Evolutionary conservation across 2,888 invertebrate species (phyloP).

Genomic region (Mesorhabditis sp.): DNA sequence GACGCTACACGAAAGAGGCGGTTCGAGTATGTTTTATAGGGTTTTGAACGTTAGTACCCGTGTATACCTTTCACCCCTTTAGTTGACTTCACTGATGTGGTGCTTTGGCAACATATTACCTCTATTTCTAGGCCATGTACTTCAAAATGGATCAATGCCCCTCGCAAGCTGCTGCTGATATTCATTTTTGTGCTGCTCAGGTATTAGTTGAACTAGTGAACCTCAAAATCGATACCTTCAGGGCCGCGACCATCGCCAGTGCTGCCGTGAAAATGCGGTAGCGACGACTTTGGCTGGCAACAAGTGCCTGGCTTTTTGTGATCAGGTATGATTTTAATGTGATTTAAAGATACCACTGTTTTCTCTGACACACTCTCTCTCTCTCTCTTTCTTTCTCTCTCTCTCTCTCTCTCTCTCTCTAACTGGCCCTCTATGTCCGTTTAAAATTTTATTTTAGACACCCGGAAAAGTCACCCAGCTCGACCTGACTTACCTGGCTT

Average conservation of each 20-base stretch:
- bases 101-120: neutral
- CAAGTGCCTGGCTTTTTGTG: neutral
- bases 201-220: neutral
- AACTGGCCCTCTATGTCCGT: neutral
- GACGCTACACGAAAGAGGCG: neutral
- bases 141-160: neutral
- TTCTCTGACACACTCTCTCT: too few species aligned
- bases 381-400: too few species aligned
- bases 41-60: neutral
- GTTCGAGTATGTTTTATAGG: neutral
- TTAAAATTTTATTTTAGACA: neutral
- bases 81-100: neutral
- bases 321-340: neutral
- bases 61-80: neutral
- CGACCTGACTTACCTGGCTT: conserved; percentile 1
- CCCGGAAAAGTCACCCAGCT: neutral
- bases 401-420: too few species aligned
- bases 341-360: neutral
- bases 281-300: neutral
- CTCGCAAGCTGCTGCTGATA: conserved; percentile 1
- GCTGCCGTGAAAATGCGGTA: neutral
- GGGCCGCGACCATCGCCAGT: conserved; percentile 3
- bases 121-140: neutral
- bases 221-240: neutral
- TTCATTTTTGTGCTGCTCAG: neutral